A percentile compares a stretch with the other conserved stretches of the same genome.
These are phyloP conservation scores for Nycticorax nycticorax DNA, from an alignment of 2,113 vertebrate species.

Conservation along the genomic window DNA sequence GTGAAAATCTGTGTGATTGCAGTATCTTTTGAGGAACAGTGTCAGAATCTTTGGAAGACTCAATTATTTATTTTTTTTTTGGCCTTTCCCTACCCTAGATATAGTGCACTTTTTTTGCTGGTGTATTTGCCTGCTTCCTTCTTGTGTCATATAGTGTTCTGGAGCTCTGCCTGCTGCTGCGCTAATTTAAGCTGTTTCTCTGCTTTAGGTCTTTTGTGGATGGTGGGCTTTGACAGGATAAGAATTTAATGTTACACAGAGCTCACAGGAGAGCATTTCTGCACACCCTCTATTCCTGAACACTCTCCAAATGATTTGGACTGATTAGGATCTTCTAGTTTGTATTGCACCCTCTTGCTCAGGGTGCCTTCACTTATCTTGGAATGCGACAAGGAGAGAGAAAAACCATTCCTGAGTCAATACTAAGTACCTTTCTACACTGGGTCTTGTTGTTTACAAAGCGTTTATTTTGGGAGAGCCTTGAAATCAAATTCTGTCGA, in stretches of 20 bases:
- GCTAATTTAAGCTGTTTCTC: neutral
- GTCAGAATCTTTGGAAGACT: neutral
- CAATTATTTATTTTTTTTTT: neutral
- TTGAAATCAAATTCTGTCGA: neutral
- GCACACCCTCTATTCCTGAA: neutral
- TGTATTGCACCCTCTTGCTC: neutral
- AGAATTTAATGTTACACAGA: neutral
- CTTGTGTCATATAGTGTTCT: neutral
- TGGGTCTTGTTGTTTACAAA: neutral
- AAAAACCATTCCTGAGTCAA: neutral
- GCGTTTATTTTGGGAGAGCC: neutral
- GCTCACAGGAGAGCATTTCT: neutral
- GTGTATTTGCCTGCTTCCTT: neutral
- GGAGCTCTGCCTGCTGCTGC: neutral
- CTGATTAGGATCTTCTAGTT: neutral
- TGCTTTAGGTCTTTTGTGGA: neutral
- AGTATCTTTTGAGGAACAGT: neutral
- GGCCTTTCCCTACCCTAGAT: neutral
- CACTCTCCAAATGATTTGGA: neutral
- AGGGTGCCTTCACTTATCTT: neutral
- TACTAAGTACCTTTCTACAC: conserved; percentile 12
- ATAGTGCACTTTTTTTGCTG: neutral
- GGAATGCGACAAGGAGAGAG: neutral
- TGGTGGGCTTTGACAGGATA: neutral
- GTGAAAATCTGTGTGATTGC: neutral